Percentiles rank a stretch among this genome's conserved stretches.
Conservation (phyloP, 1,140 invertebrate species). For the Doryteuthis pealeii region DNA sequence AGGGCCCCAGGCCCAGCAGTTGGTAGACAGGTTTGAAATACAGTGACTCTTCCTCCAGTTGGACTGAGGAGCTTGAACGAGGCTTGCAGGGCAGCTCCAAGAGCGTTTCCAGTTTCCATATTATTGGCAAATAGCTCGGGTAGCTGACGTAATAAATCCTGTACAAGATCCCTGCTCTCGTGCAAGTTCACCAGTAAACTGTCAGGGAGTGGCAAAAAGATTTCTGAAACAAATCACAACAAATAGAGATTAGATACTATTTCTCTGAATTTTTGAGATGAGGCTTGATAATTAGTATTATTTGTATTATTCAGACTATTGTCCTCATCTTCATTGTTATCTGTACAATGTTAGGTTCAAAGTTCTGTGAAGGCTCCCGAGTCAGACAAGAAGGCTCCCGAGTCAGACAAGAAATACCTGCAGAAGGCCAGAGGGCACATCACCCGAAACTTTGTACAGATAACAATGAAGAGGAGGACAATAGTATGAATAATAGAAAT, state of each 20-base stretch:
- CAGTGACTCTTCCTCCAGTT: constrained; percentile 92
- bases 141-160: constrained; percentile 78
- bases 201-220: constrained; percentile 70
- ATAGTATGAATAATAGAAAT: too few relatives aligned
- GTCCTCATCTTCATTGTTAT: too few relatives aligned
- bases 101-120: constrained; percentile 76
- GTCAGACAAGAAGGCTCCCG: too few relatives aligned
- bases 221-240: constrained; percentile 56
- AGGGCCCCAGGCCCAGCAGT: constrained; percentile 87
- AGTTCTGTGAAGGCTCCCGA: too few relatives aligned
- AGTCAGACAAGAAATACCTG: too few relatives aligned
- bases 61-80: constrained; percentile 82
- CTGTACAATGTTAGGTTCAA: too few relatives aligned
- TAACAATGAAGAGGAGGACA: too few relatives aligned
- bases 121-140: constrained; percentile 75
- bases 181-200: constrained; percentile 90
- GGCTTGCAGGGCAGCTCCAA: constrained; percentile 90
- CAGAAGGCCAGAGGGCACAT: too few relatives aligned
- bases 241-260: neutral
- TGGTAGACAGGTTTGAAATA: constrained; percentile 90
- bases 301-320: too few relatives aligned
- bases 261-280: too few relatives aligned
- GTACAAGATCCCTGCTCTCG: constrained; percentile 77
- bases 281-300: too few relatives aligned
- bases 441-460: too few relatives aligned